Evolutionary conservation across 2,797 vertebrate genomes (phyloP).

Genomic region (Epinephelus malabaricus): DNA sequence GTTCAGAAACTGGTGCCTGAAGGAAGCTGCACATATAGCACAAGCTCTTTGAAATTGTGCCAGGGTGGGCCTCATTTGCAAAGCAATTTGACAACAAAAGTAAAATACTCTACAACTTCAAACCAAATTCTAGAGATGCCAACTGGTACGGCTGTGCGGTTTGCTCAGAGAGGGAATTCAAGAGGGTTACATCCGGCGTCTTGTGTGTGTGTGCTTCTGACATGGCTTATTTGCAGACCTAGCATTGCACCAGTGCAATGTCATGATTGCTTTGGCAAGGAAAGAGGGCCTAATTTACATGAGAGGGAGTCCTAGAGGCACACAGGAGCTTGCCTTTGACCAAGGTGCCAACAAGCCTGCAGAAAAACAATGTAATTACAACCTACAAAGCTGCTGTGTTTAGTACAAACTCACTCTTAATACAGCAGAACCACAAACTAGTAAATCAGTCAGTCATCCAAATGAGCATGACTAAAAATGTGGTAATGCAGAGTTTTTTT

Average conservation of each 20-base stretch:
- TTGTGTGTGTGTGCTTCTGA: constrained; percentile 60
- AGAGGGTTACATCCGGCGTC: constrained; percentile 63
- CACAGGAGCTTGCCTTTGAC: constrained; percentile 78
- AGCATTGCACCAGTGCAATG: constrained; percentile 76
- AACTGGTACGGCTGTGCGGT: constrained; percentile 53
- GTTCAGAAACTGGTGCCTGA: constrained; percentile 78
- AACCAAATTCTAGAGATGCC: constrained; percentile 74
- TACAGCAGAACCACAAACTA: constrained; percentile 26
- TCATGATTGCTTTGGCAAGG: constrained; percentile 81
- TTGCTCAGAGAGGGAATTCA: constrained; percentile 60
- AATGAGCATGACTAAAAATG: constrained; percentile 35
- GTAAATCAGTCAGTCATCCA: constrained; percentile 24
- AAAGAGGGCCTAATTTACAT: constrained; percentile 76
- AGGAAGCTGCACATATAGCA: constrained; percentile 79
- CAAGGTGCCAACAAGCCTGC: constrained; percentile 73
- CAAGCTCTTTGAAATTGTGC: constrained; percentile 79
- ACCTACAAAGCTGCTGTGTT: constrained; percentile 58
- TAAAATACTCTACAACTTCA: constrained; percentile 79
- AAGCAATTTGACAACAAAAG: constrained; percentile 83
- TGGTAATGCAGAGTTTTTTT: constrained; percentile 9
- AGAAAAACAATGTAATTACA: constrained; percentile 79
- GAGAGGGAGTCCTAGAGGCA: constrained; percentile 68
- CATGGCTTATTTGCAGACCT: constrained; percentile 75
- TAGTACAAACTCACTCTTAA: constrained; percentile 44
- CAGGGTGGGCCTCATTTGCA: constrained; percentile 83